A percentile compares a stretch with the other conserved stretches of the same genome.
Evolutionary conservation across 1,140 invertebrate genomes (phyloP).

Genomic region (Drosophila arizonae): DNA sequence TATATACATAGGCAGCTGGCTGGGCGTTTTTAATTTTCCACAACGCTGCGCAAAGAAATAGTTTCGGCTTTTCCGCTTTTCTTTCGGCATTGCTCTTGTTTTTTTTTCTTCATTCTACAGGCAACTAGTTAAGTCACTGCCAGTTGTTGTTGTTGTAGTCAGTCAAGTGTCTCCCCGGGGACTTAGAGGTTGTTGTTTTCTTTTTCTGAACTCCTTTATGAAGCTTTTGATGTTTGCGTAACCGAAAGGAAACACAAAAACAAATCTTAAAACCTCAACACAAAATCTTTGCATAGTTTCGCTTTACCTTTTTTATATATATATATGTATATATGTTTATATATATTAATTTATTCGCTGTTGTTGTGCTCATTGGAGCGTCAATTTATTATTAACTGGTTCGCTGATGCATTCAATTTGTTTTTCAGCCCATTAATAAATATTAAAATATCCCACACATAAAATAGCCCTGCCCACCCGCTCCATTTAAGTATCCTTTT

Average conservation of each 20-base stretch:
- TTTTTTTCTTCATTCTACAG: conserved; percentile 12
- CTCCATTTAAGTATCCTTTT: conserved; percentile 27
- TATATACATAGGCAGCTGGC: conserved; percentile 5
- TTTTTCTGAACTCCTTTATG: conserved; percentile 66
- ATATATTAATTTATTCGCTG: conserved; percentile 31
- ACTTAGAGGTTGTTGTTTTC: conserved; percentile 56
- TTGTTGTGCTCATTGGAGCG: conserved; percentile 61
- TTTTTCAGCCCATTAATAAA: conserved; percentile 65
- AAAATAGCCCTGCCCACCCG: not conserved
- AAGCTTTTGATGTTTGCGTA: conserved; percentile 73
- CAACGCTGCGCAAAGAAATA: conserved; percentile 82
- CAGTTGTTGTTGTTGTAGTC: conserved; percentile 49
- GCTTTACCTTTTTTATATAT: not conserved
- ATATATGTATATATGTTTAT: conserved; percentile 31
- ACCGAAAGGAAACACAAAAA: conserved; percentile 19
- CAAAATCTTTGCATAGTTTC: conserved; percentile 57
- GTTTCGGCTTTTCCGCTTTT: conserved; percentile 57
- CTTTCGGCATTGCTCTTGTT: not conserved
- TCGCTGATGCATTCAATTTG: conserved; percentile 75
- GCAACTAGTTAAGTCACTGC: conserved; percentile 30
- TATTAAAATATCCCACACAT: conserved; percentile 51
- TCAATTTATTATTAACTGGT: conserved; percentile 79
- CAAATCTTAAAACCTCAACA: conserved; percentile 33
- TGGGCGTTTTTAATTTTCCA: conserved; percentile 79
- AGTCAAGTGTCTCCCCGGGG: conserved; percentile 76